Evolutionary conservation across 2,113 vertebrate species (phyloP).

Genomic region (Eptatretus burgeri): DNA sequence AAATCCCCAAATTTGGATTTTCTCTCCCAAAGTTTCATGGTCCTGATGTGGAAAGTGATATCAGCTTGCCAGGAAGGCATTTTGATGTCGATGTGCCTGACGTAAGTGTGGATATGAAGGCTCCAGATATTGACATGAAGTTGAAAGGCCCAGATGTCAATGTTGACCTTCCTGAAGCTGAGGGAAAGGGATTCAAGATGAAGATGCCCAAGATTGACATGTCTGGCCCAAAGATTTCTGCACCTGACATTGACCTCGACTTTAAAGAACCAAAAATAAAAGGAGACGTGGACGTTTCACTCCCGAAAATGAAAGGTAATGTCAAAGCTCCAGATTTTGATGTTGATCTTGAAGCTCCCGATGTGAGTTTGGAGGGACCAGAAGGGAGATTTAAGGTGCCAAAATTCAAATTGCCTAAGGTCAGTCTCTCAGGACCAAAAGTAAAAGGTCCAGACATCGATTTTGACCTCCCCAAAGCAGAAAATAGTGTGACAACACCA

Average conservation of each 20-base stretch:
- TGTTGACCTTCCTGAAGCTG: not conserved
- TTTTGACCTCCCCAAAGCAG: not conserved
- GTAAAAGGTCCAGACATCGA: not conserved
- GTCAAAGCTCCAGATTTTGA: not conserved
- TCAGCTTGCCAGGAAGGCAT: not conserved
- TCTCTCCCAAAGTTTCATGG: not conserved
- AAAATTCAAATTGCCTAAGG: not conserved
- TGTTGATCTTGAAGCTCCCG: slow-evolving; percentile 5
- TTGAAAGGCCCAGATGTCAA: slow-evolving; percentile 2
- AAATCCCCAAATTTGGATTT: no score
- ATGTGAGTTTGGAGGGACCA: not conserved
- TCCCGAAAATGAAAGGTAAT: not conserved
- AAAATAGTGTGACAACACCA: not conserved
- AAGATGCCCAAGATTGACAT: not conserved
- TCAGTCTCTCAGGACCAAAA: not conserved
- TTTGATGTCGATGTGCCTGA: not conserved
- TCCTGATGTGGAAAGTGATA: not conserved
- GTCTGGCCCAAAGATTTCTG: not conserved
- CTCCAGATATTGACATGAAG: not conserved
- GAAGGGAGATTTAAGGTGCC: not conserved
- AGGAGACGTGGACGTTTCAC: not conserved
- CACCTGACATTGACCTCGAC: not conserved
- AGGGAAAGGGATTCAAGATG: not conserved
- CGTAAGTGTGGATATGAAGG: not conserved
- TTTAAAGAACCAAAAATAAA: slow-evolving; percentile 1